phyloP scores from a whole-genome alignment of 2,113 vertebrate species.

The Antechinus flavipes region DNA sequence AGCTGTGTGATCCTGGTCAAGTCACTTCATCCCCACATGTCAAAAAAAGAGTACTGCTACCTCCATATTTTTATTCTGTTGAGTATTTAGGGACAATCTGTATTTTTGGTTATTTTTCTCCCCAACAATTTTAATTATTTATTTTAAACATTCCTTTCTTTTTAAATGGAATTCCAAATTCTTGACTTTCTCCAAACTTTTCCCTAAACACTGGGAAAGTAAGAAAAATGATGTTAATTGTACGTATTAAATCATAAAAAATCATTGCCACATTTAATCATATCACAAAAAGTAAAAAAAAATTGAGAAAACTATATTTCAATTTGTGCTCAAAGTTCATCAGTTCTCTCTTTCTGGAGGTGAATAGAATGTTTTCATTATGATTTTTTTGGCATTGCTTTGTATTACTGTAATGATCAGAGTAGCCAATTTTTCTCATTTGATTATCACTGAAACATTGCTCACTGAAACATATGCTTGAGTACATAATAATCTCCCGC shows the following conservation, averaged over 20 bases:
- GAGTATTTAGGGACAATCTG: background rate
- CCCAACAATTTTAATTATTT: background rate
- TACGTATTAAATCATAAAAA: background rate
- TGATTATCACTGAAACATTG: background rate
- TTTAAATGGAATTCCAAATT: background rate
- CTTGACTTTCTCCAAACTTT: background rate
- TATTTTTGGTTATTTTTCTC: background rate
- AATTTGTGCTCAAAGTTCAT: background rate
- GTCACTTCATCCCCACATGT: background rate
- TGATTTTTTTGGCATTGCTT: background rate
- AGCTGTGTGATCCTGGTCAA: no score
- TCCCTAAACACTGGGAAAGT: background rate
- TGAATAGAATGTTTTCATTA: background rate
- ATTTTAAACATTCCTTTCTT: background rate
- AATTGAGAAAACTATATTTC: background rate
- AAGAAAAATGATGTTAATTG: background rate
- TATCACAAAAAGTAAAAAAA: background rate
- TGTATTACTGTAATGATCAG: background rate
- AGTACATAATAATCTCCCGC: background rate
- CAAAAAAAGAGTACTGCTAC: accelerated
- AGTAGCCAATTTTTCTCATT: background rate
- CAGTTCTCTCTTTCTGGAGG: background rate
- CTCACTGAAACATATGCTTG: background rate
- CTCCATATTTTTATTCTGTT: background rate
- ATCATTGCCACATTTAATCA: background rate